phyloP scores from a whole-genome alignment of 2,797 vertebrate species.

The Urocyon cinereoargenteus region DNA sequence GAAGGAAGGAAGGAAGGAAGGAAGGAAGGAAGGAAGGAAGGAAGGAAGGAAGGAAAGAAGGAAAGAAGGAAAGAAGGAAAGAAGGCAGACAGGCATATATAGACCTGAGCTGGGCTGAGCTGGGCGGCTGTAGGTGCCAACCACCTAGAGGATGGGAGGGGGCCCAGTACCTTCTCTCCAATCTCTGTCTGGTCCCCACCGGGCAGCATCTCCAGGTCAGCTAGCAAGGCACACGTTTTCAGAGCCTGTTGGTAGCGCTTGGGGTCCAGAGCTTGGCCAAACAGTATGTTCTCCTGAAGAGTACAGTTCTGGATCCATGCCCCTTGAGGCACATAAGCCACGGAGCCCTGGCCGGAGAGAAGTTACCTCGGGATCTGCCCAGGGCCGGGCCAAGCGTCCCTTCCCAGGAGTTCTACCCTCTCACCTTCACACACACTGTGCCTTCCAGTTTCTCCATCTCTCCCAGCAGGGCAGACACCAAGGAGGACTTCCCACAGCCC shows the following conservation, averaged over 20 bases:
- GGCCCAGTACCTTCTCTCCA: constrained; percentile 94
- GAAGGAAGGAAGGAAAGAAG: background rate
- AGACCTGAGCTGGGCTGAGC: background rate
- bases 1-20: background rate
- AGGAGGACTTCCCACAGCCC: constrained; percentile 97
- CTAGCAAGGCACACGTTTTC: constrained; percentile 94
- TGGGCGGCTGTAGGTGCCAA: too few relatives aligned
- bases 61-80: background rate
- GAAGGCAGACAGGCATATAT: too few relatives aligned
- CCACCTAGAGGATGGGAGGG: background rate
- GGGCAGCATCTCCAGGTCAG: constrained; percentile 96
- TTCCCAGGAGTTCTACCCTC: background rate
- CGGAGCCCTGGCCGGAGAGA: constrained; percentile 91
- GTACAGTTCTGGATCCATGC: constrained; percentile 99
- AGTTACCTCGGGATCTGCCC: background rate
- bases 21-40: background rate
- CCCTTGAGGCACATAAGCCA: constrained; percentile 98
- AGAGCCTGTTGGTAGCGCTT: constrained; percentile 92
- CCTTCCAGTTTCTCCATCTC: constrained; percentile 98
- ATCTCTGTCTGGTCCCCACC: constrained; percentile 97
- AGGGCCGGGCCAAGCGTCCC: background rate
- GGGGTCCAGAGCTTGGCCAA: constrained; percentile 91
- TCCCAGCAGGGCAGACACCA: constrained; percentile 95
- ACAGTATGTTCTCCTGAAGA: constrained; percentile 96
- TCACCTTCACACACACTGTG: constrained; percentile 92